Evolutionary conservation across 2,797 vertebrate species (phyloP).

Genomic region (Anguilla anguilla): DNA sequence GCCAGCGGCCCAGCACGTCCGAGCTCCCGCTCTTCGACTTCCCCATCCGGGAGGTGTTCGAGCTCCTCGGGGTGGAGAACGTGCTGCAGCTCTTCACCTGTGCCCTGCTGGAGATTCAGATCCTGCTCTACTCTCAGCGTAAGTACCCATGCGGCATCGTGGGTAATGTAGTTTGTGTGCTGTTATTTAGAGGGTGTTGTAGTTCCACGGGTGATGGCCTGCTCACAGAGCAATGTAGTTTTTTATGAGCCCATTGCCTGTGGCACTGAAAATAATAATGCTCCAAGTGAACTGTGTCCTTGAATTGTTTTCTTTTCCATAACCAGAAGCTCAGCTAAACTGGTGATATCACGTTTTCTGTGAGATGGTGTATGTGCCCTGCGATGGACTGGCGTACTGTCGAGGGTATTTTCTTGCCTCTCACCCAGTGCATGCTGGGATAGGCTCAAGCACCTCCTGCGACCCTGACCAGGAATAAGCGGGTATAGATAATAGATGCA

Average conservation of each 20-base stretch:
- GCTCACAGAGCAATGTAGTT: background rate
- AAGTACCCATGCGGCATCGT: slow-evolving; percentile 64
- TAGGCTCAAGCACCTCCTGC: too few relatives aligned
- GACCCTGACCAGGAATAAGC: too few relatives aligned
- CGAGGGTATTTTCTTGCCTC: too few relatives aligned
- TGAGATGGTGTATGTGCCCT: too few relatives aligned
- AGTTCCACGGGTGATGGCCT: background rate
- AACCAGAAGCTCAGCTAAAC: background rate
- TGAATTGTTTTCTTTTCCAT: background rate
- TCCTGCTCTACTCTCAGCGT: slow-evolving; percentile 98
- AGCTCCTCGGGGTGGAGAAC: slow-evolving; percentile 94
- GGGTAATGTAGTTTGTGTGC: background rate
- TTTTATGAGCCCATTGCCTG: background rate
- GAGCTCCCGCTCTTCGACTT: slow-evolving; percentile 97
- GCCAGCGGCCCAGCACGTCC: slow-evolving; percentile 92
- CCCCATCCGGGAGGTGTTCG: slow-evolving; percentile 87
- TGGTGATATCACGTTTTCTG: background rate
- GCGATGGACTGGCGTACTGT: too few relatives aligned
- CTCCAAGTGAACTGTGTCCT: background rate
- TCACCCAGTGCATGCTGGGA: too few relatives aligned
- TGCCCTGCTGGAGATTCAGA: slow-evolving; percentile 96
- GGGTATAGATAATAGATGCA: too few relatives aligned
- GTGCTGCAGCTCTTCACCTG: slow-evolving; percentile 97
- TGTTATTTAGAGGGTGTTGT: background rate
- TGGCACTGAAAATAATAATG: background rate